phyloP scores from a whole-genome alignment of 2,888 invertebrate genomes.

The Actias luna region DNA sequence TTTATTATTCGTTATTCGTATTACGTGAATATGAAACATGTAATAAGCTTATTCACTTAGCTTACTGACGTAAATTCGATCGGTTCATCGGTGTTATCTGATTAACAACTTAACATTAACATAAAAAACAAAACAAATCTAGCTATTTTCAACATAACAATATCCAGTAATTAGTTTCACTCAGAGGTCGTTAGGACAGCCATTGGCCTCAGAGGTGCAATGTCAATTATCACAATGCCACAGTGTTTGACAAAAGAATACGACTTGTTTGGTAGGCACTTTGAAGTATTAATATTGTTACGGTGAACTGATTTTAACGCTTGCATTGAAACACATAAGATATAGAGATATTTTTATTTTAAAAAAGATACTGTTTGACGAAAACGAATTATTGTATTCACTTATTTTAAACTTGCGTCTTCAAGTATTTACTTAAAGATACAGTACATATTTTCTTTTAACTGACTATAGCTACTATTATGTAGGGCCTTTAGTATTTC shows the following conservation, averaged over 20 bases:
- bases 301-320: background rate
- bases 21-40: too few species aligned
- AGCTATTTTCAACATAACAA: slow-evolving; percentile 27
- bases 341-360: background rate
- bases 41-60: background rate
- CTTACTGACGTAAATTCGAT: background rate
- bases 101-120: slow-evolving; percentile 1
- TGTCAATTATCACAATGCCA: slow-evolving; percentile 47
- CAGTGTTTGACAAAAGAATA: slow-evolving; percentile 32
- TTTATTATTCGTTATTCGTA: too few species aligned
- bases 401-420: background rate
- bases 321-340: background rate
- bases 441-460: too few species aligned
- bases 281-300: background rate
- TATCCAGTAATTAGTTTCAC: slow-evolving; percentile 40
- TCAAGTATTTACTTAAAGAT: too few species aligned
- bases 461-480: too few species aligned
- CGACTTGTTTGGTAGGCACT: background rate
- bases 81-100: background rate
- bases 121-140: slow-evolving; percentile 8
- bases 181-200: slow-evolving; percentile 53
- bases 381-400: background rate
- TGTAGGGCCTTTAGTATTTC: too few species aligned
- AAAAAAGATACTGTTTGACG: background rate
- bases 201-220: slow-evolving; percentile 52